Base-by-base conservation (phyloP, 2,113 vertebrate species). In the Clarias batrachus region DNA sequence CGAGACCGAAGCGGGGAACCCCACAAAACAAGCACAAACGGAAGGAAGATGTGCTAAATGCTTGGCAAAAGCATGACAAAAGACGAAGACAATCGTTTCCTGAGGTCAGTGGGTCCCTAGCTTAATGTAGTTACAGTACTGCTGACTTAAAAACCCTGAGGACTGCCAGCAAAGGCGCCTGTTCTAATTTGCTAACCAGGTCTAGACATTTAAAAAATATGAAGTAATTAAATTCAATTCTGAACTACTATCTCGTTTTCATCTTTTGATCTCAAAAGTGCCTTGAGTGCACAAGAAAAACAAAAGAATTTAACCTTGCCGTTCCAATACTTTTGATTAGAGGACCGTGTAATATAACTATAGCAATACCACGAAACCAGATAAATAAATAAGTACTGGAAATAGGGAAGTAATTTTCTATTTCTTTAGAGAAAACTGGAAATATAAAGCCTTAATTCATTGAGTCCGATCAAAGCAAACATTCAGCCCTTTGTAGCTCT, bases 391-490 rank as follows among this genome's bases (percentile, higher is more conserved):
- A 19, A 62, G 37, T 13, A 23, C n/a, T 79, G n/a, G 13, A 79
- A 33, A 33, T 62, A 62, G 37, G 23, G 2, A 79, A 30, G 16
- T 78, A 79, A 19, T 77, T 54, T 85, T 63, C 13, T 30, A 4
- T 7, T 78, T 63, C 16, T 59, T 27, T 76, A 63, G 9, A 70
- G 65, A 70, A 13, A 52, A n/a, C 62, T 68, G 27, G 21, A 65
- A 30, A 37, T 21, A 30, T 63, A 81, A 63, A 65, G 62, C 41
- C 3, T 56, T 70, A 48, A 83, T 57, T 37, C 17, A 25, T 25
- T 78, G 84, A 90, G 91, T 92, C 91, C n/a, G 21, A 62, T 68
- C 90, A 91, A 92, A 91, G 91, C 90, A 93, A 94, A 81, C 88
- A 86, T 91, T 93, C 83, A 90, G 90, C 88, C 86, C 77, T 71